Base-by-base conservation (phyloP, 2,113 vertebrate species). In the Hippocampus barbouri region DNA sequence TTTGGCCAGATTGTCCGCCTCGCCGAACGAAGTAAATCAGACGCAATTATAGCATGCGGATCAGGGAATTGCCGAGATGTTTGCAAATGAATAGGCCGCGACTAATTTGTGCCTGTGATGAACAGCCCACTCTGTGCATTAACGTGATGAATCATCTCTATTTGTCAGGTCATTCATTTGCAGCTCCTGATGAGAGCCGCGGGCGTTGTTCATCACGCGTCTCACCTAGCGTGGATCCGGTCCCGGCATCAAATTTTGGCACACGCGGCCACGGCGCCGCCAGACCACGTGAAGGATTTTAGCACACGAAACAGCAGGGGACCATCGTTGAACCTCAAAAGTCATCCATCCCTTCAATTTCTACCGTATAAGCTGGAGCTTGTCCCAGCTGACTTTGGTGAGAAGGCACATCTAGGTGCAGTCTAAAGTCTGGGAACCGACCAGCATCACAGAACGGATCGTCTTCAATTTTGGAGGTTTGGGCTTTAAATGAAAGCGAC, bases 401-500 rank as follows among this genome's bases (percentile, higher is more conserved):
- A 38, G 34, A 38, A 2, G 34, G 5, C 34, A 23, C 53, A n/a
- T 56, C 8, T n/a, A 56, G 21, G 23, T 21, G 9, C 20, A 54
- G 41, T 43, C 53, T 54, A 54, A 20, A 45, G 43, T 45, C 43
- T 45, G 43, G 10, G 14, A 12, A 3, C 9, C 9, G 12, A 45
- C 43, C 12, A 10, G 43, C 43, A 45, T 45, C 43, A 45, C 43
- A 45, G 10, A 11, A 45, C 43, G 43, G 43, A 45, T 45, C 12
- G 14, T 45, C 12, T 45, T 14, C 12, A 59, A 59, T 5, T 27
- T 27, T 27, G 56, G 56, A 40, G 61, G 68, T 72, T 74, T 63
- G 61, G 23, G 40, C 61, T 43, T 16, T 12, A n/a, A 61, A 86
- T 85, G 71, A 81, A 86, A 81, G 63, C 69, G 70, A 78, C 86